These are phyloP conservation scores for Oryctes rhinoceros DNA, from an alignment of 1,140 invertebrate genomes.

Conservation along the genomic window DNA sequence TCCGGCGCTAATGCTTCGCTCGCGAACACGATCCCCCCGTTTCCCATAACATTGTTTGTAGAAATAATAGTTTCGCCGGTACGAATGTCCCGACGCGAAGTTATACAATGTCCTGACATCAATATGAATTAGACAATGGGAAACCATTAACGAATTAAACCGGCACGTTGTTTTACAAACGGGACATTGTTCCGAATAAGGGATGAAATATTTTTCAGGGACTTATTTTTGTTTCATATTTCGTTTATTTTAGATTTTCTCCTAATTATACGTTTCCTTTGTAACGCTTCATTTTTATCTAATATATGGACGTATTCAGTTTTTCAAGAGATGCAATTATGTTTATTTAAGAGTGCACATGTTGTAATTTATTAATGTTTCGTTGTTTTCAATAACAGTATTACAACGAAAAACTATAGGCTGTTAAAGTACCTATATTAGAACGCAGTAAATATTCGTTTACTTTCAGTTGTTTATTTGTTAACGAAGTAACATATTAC, in stretches of 20 bases:
- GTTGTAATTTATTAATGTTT: not conserved
- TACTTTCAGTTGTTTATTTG: too few relatives aligned
- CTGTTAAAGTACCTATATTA: too few relatives aligned
- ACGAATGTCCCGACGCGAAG: conserved; percentile 1
- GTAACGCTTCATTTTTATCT: too few relatives aligned
- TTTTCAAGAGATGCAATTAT: too few relatives aligned
- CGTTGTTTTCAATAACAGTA: too few relatives aligned
- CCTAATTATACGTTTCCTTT: too few relatives aligned
- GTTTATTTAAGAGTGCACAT: not conserved
- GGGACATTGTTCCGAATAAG: not conserved
- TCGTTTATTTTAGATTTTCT: not conserved
- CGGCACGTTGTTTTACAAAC: not conserved
- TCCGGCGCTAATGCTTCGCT: not conserved
- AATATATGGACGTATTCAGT: not conserved
- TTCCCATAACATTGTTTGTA: conserved; percentile 15
- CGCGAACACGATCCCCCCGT: not conserved
- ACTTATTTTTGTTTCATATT: not conserved
- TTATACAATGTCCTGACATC: conserved; percentile 10
- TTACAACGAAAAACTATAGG: too few relatives aligned
- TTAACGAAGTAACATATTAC: too few relatives aligned
- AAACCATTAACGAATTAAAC: conserved; percentile 18
- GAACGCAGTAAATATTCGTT: too few relatives aligned
- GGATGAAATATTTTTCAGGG: not conserved
- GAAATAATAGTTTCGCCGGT: conserved; percentile 21
- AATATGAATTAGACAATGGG: conserved; percentile 7